Base-by-base conservation (phyloP, 2,888 invertebrate genomes). In the Isoperla grammatica region DNA sequence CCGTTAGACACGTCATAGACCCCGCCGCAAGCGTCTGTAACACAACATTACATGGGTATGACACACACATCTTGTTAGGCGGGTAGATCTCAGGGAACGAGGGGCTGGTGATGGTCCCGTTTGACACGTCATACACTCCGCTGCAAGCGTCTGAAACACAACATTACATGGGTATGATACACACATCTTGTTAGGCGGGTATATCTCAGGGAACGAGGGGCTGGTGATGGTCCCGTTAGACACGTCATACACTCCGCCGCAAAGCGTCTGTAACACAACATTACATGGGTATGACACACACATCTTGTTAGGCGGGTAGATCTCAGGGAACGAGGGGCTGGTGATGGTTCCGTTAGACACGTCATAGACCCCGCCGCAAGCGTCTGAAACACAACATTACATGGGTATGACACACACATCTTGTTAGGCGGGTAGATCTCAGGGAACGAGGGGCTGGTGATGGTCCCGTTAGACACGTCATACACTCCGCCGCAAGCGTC, bases 401-500 rank as follows among this genome's bases (percentile, higher is more conserved):
- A 4, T n/a, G n/a, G n/a, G n/a, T n/a, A n/a, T n/a, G n/a, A 99
- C 5, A 96, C 85, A 74, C 99, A 99, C 73, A 92, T 91, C 77
- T 97, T 98, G 67, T 95, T 90, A 1, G 89, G 83, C 0, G 97
- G 97, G 73, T 99, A 99, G 37, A 87, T 77, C 68, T 95, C 93
- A 0, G 98, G 98, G 75, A 95, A 95, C 0, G 95, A 96, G 0
- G 98, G 98, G 9, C 94, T 95, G 0, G 91, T 93, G 64, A 99
- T 90, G 0, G 95, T 95, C 0, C 98, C 98, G 71, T 95, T 96
- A 0, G 87, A 82, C 1, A 85, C 83, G 67, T 92, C 88, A 56
- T 96, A 85, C 6, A 91, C 82, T 1, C 98, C 98, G 12, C 97
- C 97, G 70, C 98, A 99, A 8, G 98, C 97, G 78, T 96, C 97